A percentile compares a stretch with the other conserved stretches of the same genome.
These are phyloP conservation scores for Sylvia borin DNA, from an alignment of 2,797 vertebrate genomes.

Conservation along the genomic window DNA sequence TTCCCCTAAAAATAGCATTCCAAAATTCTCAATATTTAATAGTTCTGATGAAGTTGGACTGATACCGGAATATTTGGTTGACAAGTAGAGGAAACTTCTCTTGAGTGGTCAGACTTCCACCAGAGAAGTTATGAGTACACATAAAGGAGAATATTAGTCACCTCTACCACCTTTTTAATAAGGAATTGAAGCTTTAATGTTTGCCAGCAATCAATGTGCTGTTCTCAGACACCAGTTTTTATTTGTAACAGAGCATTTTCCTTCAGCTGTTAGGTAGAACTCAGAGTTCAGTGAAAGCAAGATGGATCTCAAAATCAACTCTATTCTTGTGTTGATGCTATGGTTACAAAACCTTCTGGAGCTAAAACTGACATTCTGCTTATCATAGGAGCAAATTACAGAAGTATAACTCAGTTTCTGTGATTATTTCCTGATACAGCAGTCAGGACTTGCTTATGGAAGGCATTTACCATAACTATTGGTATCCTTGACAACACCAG, in stretches of 20 bases:
- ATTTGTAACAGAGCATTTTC: neutral
- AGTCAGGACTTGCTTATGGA: neutral
- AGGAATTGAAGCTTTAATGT: neutral
- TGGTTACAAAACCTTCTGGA: neutral
- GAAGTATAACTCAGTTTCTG: neutral
- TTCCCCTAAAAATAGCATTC: neutral
- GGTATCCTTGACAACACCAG: neutral
- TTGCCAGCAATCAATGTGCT: neutral
- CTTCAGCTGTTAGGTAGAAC: neutral
- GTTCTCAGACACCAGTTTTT: neutral
- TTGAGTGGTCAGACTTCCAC: neutral
- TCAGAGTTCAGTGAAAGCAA: neutral
- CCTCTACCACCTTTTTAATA: neutral
- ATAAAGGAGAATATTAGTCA: neutral
- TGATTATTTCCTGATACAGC: neutral
- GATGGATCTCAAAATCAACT: neutral
- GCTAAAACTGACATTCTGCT: neutral
- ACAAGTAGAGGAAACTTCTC: neutral
- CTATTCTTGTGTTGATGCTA: neutral
- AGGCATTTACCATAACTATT: slow-evolving; percentile 34
- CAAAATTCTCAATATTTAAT: neutral
- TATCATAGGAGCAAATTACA: neutral
- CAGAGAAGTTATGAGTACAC: neutral
- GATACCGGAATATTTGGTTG: neutral
- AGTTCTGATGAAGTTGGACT: neutral